Evolutionary conservation across 1,140 invertebrate species (phyloP), one percentile per base, ranked within the genome.

Genomic region (Bombus breviceps): DNA sequence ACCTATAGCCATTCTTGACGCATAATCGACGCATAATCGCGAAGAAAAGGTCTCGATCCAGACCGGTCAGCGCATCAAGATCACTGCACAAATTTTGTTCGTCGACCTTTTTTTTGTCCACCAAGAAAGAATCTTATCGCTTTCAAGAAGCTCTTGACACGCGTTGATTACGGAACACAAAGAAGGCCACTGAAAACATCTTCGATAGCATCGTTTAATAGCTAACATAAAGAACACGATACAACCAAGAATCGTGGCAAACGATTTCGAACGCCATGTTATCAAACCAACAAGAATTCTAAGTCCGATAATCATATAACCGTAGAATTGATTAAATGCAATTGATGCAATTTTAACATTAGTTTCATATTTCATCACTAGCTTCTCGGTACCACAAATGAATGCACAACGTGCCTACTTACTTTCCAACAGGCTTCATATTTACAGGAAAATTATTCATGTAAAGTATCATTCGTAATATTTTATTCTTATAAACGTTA

Each of bases 11-110:
- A 32, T 13, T 47, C 25, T 32, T 25, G 41, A 64, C 0, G n/a
- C 5, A 80, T 80, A 43, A 37, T n/a, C 28, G 66, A 69, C 22
- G 39, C 18, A 80, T 80, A 43, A 53, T n/a, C 43, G 66, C 39
- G 53, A 69, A 71, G 34, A 22, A 22, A 57, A 37, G 10, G 18
- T 59, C 53, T 37, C 32, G 39, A 69, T 37, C 34, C 9, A 32
- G 18, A 79, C 62, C 1, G 22, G 6, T 64, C n/a, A 47, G 13
- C 15, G n/a, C 62, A 32, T 68, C 34, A 41, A n/a, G 47, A 78
- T 43, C 3, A 32, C 64, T n/a, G 62, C n/a, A 37, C 22, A 47
- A 69, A 28, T 69, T 80, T 68, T 69, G 43, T 79, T 43, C 77
- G 22, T 32, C 22, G 3, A 25, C 15, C 6, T n/a, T n/a, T 62